Evolutionary conservation across 2,888 invertebrate species (phyloP), one percentile per base, ranked within the genome.

Genomic region (Ypsolopha sequella): DNA sequence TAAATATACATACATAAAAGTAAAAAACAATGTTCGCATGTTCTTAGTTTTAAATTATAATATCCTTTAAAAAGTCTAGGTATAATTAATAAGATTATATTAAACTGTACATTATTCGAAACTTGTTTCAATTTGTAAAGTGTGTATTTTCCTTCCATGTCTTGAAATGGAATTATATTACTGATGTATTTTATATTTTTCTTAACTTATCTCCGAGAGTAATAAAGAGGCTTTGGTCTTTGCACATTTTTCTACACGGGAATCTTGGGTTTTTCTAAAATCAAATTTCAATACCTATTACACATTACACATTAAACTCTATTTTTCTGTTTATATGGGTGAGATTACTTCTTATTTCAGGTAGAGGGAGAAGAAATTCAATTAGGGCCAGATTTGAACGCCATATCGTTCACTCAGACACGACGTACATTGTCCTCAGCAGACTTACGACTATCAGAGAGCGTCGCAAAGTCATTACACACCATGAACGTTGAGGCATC

Each of bases 341-440:
- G 80, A 87, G 87, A 81, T 70, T 65, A 77, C 78, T 80, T 87
- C 84, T 86, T 74, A 80, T 88, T 88, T 82, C 87, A 88, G 87
- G 86, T 84, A 77, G 78, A 79, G 79, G 87, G 80, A 73, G 87
- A 87, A 79, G 87, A 87, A 69, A 76, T 78, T 70, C 74, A 81
- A 71, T 79, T 87, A 84, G 86, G 86, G 76, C 77, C 84, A 66
- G 81, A 78, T 70, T 68, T 81, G 71, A 85, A 87, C 56, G 77
- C 84, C 70, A 86, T 88, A 66, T 73, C 82, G 56, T 76, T 87
- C 69, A 84, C 82, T 73, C 80, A 85, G 65, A 77, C 85, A 71
- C 79, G 80, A 70, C 80, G 78, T 66, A 78, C 82, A 62, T 67
- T 86, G 60, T 73, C 77, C 66, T 86, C 87, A 59, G 87, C 80